These are phyloP conservation scores for Tetramorium alpestre DNA, from an alignment of 1,140 invertebrate species.

Conservation along the genomic window DNA sequence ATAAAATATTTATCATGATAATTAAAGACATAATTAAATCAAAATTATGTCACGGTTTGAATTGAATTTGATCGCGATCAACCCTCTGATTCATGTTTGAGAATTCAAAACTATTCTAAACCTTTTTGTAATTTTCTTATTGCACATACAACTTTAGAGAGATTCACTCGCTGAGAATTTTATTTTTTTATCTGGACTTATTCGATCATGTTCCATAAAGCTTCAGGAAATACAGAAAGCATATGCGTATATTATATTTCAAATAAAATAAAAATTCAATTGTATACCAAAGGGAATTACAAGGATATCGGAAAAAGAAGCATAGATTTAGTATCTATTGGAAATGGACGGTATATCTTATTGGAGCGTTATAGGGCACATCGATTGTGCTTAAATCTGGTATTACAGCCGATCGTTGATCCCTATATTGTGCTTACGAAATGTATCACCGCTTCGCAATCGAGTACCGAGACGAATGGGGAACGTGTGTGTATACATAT, in stretches of 20 bases:
- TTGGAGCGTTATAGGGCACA: slow-evolving; percentile 14
- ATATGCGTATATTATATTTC: background rate
- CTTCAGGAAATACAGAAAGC: background rate
- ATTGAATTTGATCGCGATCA: background rate
- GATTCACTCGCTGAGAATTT: background rate
- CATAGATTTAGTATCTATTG: slow-evolving; percentile 10
- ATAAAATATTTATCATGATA: background rate
- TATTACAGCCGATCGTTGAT: slow-evolving; percentile 12
- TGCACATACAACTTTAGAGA: background rate
- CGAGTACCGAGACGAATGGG: background rate
- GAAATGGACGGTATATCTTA: slow-evolving; percentile 41
- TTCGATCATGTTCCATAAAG: background rate
- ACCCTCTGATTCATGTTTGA: background rate
- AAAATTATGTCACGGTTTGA: too few species aligned
- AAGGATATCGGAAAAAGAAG: background rate
- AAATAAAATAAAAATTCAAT: background rate
- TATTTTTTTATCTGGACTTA: background rate
- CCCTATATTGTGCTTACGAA: background rate
- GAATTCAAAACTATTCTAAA: background rate
- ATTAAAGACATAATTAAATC: too few species aligned
- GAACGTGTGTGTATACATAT: slow-evolving; percentile 9
- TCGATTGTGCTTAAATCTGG: slow-evolving; percentile 20
- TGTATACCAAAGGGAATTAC: background rate
- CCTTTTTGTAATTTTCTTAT: background rate
- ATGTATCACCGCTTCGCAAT: background rate